Base-by-base conservation (phyloP, 2,888 invertebrate genomes). In the Tetanocera ferruginea region DNA sequence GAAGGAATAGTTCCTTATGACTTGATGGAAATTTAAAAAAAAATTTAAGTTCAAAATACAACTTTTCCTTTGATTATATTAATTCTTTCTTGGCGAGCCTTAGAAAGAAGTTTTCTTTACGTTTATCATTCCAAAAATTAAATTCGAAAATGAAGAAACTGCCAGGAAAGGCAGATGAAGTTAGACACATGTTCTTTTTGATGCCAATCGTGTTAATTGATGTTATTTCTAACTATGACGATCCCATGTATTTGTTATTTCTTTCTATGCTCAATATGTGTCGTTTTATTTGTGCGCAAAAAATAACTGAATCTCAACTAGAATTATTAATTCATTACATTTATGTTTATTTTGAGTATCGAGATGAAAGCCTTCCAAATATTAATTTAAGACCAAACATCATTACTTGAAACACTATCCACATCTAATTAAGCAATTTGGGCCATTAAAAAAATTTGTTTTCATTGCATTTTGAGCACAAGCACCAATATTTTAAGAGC, bases 321-420 rank as follows among this genome's bases (percentile, higher is more conserved):
- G 60, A 62, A 37, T 77, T 74, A 49, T 74, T 79, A 52, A 34
- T 62, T n/a, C 74, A 70, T 34, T 75, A 62, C 43, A 77, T 77
- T 57, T 19, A 71, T 71, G 69, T 77, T 43, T 77, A 79, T 64
- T 77, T 79, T 72, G 70, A 67, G 11, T 71, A 31, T 60, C 37
- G 80, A 11, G 55, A 34, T 8, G 71, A 74, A 19, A 52, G 57
- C n/a, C 60, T 80, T 70, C 77, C 80, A 9, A 57, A 67, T 51
- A 31, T 34, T 19, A 67, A 67, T 6, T 62, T 77, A 70, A 77
- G 77, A 49, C 79, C 77, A 79, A 77, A 69, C 80, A 73, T 74
- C 79, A 80, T 67, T 79, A 76, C 28, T 55, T 78, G 14, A 19
- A 34, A 31, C 78, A 80, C 51, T 80, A 80, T 77, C 78, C 80